Conservation (phyloP, 2,113 vertebrate genomes). For the Phylloscopus whistleri region DNA sequence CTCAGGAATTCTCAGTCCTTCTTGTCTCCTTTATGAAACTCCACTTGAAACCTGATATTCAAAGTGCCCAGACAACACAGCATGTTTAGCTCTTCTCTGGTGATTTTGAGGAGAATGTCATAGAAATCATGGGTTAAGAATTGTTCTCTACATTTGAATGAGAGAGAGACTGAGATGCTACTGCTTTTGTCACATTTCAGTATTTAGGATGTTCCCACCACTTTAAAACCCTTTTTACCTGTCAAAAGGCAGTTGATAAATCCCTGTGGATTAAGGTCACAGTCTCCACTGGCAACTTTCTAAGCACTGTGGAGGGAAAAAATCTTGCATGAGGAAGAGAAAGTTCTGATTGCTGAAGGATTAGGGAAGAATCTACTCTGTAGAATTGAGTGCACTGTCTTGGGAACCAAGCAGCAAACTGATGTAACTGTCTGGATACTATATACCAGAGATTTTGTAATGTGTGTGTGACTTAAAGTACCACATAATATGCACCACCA, state of each 20-base stretch:
- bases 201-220: background rate
- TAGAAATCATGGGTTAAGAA: background rate
- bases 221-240: background rate
- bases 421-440: background rate
- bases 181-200: background rate
- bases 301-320: background rate
- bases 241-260: background rate
- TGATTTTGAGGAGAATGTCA: background rate
- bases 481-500: background rate
- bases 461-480: accelerated
- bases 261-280: background rate
- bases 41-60: background rate
- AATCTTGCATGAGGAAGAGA: background rate
- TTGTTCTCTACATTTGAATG: background rate
- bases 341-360: background rate
- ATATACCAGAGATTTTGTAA: background rate
- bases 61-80: background rate
- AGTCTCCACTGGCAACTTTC: background rate
- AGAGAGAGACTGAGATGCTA: background rate
- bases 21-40: background rate
- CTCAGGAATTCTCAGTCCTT: background rate
- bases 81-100: background rate
- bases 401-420: background rate
- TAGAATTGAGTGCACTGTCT: background rate
- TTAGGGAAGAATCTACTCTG: background rate